Evolutionary conservation across 2,888 invertebrate genomes (phyloP).

Genomic region (Parnassius smintheus): DNA sequence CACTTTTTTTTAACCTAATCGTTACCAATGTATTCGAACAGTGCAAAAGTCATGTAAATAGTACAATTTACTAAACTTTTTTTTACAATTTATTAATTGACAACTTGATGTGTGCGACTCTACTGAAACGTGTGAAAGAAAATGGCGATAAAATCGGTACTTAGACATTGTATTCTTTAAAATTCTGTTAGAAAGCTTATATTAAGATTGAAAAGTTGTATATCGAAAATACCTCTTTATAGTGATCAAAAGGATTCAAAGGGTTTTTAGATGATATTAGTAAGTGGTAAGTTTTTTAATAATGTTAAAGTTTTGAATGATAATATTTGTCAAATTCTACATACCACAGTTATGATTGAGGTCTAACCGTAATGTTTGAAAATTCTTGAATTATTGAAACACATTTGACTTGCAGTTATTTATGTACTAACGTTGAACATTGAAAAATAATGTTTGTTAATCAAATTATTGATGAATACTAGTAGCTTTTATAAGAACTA

Average conservation of each 20-base stretch:
- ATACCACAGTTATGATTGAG: constrained; percentile 40
- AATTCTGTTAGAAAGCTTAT: constrained; percentile 51
- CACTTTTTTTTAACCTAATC: constrained; percentile 37
- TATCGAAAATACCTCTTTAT: constrained; percentile 77
- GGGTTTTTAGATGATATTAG: constrained; percentile 71
- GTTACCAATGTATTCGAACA: constrained; percentile 61
- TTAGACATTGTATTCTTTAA: constrained; percentile 52
- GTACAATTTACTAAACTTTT: constrained; percentile 55
- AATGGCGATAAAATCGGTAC: constrained; percentile 39
- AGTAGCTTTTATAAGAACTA: constrained; percentile 51
- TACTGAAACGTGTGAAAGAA: constrained; percentile 6
- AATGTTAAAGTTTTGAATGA: constrained; percentile 69
- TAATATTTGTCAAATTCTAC: constrained; percentile 72
- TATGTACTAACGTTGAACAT: constrained; percentile 57
- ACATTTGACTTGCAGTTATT: constrained; percentile 28
- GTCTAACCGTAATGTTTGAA: constrained; percentile 39
- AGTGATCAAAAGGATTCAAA: constrained; percentile 76
- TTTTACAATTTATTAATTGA: constrained; percentile 30
- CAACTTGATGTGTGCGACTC: constrained; percentile 19
- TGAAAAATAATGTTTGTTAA: constrained; percentile 47
- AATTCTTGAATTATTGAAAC: constrained; percentile 43
- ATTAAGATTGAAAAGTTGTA: constrained; percentile 51
- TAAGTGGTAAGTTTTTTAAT: constrained; percentile 73
- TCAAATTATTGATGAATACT: constrained; percentile 36
- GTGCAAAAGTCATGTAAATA: constrained; percentile 65